A percentile compares a stretch with the other conserved stretches of the same genome.
phyloP scores from a whole-genome alignment of 2,113 vertebrate species.

The Natator depressus region DNA sequence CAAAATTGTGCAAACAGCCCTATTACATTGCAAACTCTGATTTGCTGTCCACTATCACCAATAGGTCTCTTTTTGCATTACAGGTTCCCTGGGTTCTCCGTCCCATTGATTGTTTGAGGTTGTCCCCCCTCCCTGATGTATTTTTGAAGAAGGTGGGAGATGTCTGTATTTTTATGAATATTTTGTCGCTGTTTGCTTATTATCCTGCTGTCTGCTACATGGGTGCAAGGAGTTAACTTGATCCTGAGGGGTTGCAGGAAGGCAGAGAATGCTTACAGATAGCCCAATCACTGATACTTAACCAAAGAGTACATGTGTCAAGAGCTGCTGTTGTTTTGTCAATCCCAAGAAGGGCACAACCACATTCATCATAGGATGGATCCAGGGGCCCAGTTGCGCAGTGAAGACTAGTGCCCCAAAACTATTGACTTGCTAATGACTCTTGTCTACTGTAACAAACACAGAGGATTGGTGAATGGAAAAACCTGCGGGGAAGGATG shows the following conservation, averaged over 20 bases:
- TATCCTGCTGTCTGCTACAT: background rate
- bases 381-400: background rate
- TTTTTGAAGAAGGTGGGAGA: background rate
- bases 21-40: background rate
- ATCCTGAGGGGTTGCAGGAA: no score
- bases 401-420: background rate
- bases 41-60: background rate
- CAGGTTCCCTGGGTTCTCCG: fast-evolving
- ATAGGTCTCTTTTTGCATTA: background rate
- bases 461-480: background rate
- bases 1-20: fast-evolving
- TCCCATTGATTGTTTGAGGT: background rate
- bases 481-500: background rate
- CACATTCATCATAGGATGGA: background rate
- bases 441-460: background rate
- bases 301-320: no score
- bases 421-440: background rate
- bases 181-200: background rate
- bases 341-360: background rate
- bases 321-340: background rate
- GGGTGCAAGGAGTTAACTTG: background rate
- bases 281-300: no score
- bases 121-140: background rate
- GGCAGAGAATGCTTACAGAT: no score
- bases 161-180: background rate